Conservation (phyloP, 2,888 invertebrate species). For the Meloe dianella region DNA sequence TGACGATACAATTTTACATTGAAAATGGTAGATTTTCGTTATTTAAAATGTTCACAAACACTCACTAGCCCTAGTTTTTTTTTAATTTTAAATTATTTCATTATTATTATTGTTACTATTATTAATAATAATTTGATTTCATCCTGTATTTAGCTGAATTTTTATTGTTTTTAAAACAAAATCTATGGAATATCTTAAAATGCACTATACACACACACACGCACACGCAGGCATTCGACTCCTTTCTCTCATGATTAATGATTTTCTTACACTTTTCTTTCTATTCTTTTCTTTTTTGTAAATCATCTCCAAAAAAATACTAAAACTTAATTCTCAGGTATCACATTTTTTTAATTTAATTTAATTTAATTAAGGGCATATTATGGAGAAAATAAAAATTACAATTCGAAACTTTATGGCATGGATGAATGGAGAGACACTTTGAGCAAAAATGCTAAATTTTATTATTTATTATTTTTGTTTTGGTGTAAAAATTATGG, state of each 20-base stretch:
- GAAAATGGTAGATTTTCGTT: slow-evolving; percentile 51
- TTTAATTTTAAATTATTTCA: too few relatives aligned
- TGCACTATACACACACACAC: slow-evolving; percentile 46
- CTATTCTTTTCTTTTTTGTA: too few relatives aligned
- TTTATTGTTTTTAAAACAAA: background rate
- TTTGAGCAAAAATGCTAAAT: slow-evolving; percentile 8
- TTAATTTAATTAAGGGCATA: slow-evolving; percentile 25
- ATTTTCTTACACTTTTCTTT: background rate
- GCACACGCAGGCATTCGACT: slow-evolving; percentile 36
- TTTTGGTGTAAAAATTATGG: slow-evolving; percentile 8
- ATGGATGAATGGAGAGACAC: background rate
- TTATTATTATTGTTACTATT: slow-evolving; percentile 18
- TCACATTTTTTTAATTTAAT: slow-evolving; percentile 49
- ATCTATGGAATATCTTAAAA: slow-evolving; percentile 55
- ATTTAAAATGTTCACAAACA: slow-evolving; percentile 48
- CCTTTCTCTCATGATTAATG: slow-evolving; percentile 28
- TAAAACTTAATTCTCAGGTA: slow-evolving; percentile 53
- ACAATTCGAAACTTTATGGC: slow-evolving; percentile 3
- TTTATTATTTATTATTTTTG: background rate
- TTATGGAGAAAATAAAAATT: background rate
- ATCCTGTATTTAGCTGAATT: background rate
- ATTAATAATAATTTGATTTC: background rate
- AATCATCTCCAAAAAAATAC: slow-evolving; percentile 14
- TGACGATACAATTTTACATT: slow-evolving; percentile 53
- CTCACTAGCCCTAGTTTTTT: slow-evolving; percentile 58